A percentile compares a stretch with the other conserved stretches of the same genome.
Conservation (phyloP, 2,888 invertebrate species). For the Drosophila robusta region DNA sequence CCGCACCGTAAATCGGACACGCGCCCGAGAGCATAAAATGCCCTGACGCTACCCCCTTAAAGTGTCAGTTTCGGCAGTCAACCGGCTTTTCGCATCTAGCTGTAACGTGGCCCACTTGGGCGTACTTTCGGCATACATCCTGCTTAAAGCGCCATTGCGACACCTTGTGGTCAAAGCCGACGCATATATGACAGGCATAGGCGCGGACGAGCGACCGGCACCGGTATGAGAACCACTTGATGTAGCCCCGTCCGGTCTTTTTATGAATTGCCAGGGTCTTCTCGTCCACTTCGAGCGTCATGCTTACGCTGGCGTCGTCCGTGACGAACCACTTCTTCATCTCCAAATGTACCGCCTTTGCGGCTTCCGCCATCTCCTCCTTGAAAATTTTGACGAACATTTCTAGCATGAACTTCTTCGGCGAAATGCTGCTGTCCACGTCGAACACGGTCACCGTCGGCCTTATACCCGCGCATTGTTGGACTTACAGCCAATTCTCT, state of each 20-base stretch:
- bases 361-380: neutral
- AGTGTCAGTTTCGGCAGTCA: constrained; percentile 37
- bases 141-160: constrained; percentile 19
- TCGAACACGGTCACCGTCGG: neutral
- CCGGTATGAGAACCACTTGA: no score
- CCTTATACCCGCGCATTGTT: no score
- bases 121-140: constrained; percentile 14
- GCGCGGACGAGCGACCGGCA: no score
- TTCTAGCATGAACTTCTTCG: constrained; percentile 31
- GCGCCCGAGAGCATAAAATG: constrained; percentile 27
- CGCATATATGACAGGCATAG: no score
- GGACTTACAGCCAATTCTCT: no score
- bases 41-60: constrained; percentile 25
- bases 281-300: no score
- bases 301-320: neutral
- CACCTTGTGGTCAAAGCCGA: constrained; percentile 25
- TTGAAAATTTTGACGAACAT: constrained; percentile 21
- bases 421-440: constrained; percentile 17
- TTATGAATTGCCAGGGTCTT: no score
- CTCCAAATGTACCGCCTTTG: constrained; percentile 19
- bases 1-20: constrained; percentile 2
- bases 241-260: no score
- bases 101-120: constrained; percentile 1
- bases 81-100: constrained; percentile 16
- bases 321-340: constrained; percentile 18